A percentile compares a stretch with the other conserved stretches of the same genome.
phyloP scores from a whole-genome alignment of 2,113 vertebrate genomes.

The Ceyx margarethae region DNA sequence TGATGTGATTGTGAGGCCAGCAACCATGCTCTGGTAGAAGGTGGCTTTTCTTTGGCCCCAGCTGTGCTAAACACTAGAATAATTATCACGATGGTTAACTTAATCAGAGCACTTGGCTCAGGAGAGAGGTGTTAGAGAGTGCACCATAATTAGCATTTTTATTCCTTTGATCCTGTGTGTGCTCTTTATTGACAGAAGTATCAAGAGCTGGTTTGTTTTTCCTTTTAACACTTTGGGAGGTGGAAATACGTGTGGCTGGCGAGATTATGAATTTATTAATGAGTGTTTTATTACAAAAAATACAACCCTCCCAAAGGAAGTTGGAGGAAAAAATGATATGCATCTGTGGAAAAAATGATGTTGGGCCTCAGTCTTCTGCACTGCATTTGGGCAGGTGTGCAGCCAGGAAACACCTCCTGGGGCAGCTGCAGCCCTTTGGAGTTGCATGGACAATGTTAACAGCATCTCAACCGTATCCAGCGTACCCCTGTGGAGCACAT shows the following conservation, averaged over 20 bases:
- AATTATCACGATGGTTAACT: slow-evolving; percentile 63
- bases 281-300: neutral
- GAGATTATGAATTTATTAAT: slow-evolving; percentile 11
- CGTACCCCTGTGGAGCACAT: neutral
- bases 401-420: neutral
- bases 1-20: neutral
- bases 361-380: neutral
- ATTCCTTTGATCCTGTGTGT: slow-evolving; percentile 58
- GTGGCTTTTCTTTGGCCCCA: slow-evolving; percentile 57
- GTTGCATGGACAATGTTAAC: neutral
- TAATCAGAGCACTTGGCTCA: slow-evolving; percentile 52
- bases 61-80: slow-evolving; percentile 47
- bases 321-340: neutral
- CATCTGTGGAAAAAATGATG: neutral
- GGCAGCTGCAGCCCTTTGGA: neutral
- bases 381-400: neutral
- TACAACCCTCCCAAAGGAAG: neutral
- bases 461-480: neutral
- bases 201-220: slow-evolving; percentile 32
- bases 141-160: slow-evolving; percentile 58
- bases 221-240: slow-evolving; percentile 51
- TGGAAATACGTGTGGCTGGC: slow-evolving; percentile 2
- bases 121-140: slow-evolving; percentile 52
- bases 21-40: neutral
- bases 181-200: slow-evolving; percentile 61